These are phyloP conservation scores for Drosophila insularis DNA, from an alignment of 1,140 invertebrate species.

Conservation along the genomic window DNA sequence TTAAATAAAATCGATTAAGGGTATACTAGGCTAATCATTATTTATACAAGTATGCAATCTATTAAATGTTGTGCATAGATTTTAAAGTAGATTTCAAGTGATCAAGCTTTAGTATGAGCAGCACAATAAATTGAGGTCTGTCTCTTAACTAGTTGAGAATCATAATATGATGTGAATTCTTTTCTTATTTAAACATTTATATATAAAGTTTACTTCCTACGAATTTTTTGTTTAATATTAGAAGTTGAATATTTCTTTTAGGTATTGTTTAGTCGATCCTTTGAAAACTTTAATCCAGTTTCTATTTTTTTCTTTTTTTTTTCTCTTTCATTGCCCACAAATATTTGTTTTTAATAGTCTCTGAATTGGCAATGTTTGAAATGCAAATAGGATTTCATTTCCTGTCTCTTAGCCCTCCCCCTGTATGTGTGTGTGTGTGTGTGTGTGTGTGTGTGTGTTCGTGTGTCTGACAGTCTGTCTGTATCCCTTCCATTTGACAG, in stretches of 20 bases:
- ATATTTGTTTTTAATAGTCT: conserved; percentile 82
- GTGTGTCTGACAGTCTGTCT: conserved; percentile 17
- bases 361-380: conserved; percentile 71
- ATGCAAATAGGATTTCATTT: conserved; percentile 82
- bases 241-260: neutral
- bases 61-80: too few relatives aligned
- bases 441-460: conserved; percentile 4
- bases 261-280: conserved; percentile 11
- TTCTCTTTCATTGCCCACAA: conserved; percentile 68
- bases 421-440: neutral
- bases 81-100: too few relatives aligned
- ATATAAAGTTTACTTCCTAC: too few relatives aligned
- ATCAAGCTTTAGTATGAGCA: too few relatives aligned
- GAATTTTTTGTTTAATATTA: too few relatives aligned
- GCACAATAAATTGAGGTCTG: too few relatives aligned
- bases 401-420: neutral
- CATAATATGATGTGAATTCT: too few relatives aligned
- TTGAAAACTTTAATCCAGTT: neutral
- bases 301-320: conserved; percentile 27
- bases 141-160: too few relatives aligned
- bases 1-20: neutral
- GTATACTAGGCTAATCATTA: conserved; percentile 16
- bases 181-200: too few relatives aligned
- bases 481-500: conserved; percentile 58
- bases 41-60: neutral